Evolutionary conservation across 1,140 invertebrate species (phyloP), one percentile per base, ranked within the genome.

Genomic region (Patella vulgata): DNA sequence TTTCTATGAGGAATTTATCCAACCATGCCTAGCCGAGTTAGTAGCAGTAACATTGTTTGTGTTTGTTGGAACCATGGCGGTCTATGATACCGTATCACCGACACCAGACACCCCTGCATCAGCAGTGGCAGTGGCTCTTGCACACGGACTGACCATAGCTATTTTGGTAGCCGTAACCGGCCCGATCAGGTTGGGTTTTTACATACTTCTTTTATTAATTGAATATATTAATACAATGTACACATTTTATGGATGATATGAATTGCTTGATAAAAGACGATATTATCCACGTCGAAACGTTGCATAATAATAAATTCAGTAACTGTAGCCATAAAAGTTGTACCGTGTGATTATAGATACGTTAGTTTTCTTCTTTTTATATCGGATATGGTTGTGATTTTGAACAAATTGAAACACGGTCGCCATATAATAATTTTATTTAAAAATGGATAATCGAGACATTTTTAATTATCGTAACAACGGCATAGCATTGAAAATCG

Each of bases 141-240:
- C 74, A 19, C 80, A 81, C 58, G 80, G 82, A 36, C 51, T 83
- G 9, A 65, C 74, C 25, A 82, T 82, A 47, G 73, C 72, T 3
- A 50, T 82, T 3, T 68, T 83, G 2, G 71, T 82, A 23, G 64
- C 68, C 5, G 70, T 70, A 14, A 55, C 81, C 27, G 79, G 80
- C 6, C 48, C 69, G 28, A 74, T 83, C 56, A 82, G 80, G 80
- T 81, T 62, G 52, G 69, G 14, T 14, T 8, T 36, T 14, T 8
- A 14, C 33, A 36, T 36, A n/a, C n/a, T n/a, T n/a, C n/a, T n/a
- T n/a, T n/a, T n/a, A n/a, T n/a, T n/a, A n/a, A n/a, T n/a, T n/a
- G n/a, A n/a, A n/a, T n/a, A n/a, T n/a, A n/a, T n/a, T n/a, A n/a
- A 48, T 28, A 28, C 33, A 19, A 36, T 25, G 42, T 46, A 14